A percentile compares a stretch with the other conserved stretches of the same genome.
phyloP scores from a whole-genome alignment of 92 coral and sea anemone species.

The Siderastrea siderea region DNA sequence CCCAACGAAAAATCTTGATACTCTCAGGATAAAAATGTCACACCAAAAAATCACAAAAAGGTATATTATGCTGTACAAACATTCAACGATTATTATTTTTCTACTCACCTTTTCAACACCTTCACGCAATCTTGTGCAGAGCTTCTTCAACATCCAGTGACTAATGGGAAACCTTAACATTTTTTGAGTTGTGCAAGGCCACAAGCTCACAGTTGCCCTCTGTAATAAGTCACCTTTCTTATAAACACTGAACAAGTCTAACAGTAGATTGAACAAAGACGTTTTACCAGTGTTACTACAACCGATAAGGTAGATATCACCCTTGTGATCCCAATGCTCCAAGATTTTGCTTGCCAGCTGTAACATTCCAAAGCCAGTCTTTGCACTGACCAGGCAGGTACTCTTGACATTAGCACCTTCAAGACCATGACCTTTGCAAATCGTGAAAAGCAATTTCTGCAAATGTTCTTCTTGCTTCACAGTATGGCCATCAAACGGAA shows the following conservation, averaged over 20 bases:
- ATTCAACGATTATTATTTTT: background rate
- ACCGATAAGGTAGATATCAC: slow-evolving; percentile 91
- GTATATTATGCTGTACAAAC: background rate
- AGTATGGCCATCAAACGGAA: slow-evolving; percentile 88
- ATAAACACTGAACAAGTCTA: slow-evolving; percentile 86
- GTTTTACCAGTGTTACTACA: slow-evolving; percentile 95
- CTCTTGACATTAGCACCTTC: slow-evolving; percentile 84
- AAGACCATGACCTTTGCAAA: slow-evolving; percentile 80
- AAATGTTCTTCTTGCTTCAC: slow-evolving; percentile 75
- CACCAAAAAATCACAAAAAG: background rate
- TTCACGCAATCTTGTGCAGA: slow-evolving; percentile 71
- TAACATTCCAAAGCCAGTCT: slow-evolving; percentile 89
- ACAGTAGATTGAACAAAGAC: slow-evolving; percentile 85
- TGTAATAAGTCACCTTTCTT: slow-evolving; percentile 89
- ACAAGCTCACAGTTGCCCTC: slow-evolving; percentile 85
- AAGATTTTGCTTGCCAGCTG: slow-evolving; percentile 71
- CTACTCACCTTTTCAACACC: slow-evolving; percentile 78
- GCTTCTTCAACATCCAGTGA: slow-evolving; percentile 81
- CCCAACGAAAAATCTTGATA: background rate
- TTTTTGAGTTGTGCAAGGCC: slow-evolving; percentile 91
- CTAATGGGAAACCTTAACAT: slow-evolving; percentile 89
- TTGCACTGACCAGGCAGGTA: slow-evolving; percentile 87
- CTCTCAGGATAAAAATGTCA: too few relatives aligned
- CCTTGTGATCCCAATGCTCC: slow-evolving; percentile 88
- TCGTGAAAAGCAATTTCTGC: slow-evolving; percentile 54